Base-by-base conservation (phyloP, 2,113 vertebrate species). In the Rousettus leschenaultii region DNA sequence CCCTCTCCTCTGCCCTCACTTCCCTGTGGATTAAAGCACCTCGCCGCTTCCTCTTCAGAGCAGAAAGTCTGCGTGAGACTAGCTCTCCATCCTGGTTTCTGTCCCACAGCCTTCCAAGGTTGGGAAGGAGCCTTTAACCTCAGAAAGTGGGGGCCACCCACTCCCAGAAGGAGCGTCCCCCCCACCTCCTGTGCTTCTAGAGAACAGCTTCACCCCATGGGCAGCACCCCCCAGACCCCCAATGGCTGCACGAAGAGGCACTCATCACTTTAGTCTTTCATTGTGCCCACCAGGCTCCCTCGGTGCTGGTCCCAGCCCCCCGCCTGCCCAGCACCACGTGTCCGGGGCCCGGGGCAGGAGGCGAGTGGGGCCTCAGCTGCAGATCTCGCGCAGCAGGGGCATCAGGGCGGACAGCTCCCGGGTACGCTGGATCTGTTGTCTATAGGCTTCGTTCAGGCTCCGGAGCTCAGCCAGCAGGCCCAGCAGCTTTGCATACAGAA, bases 401-500 rank as follows among this genome's bases (percentile, higher is more conserved):
- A 97, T 98, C 98, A 98, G 96, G 75, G 96, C 66, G 1, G 89
- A 91, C 12, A 98, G 89, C 18, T 98, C 98, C 75, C 97, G 97
- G 66, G 99, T 97, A 94, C 96, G 98, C 11, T 98, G 98, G n/a
- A 98, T 96, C 93, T 99, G 98, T 40, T 97, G 85, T 0, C 92
- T 94, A 2, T 96, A 97, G 57, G 97, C 98, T 0, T 63, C 83
- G 33, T 98, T 98, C 4, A 98, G 91, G 3, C 98, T 98, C 93
- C 98, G 96, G 63, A 98, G 98, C 92, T 98, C 98, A 0, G 97
- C 97, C 96, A 98, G 16, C 84, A 98, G 94, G 85, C 98, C 97
- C 82, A 98, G 97, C 89, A 99, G 96, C 94, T 98, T 98, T 0
- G 98, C 97, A 0, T 98, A 99, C n/a, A 98, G 98, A 43, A 98